Percentiles rank a stretch among this genome's conserved stretches.
Evolutionary conservation across 2,888 invertebrate species (phyloP).

Genomic region (Cosmia trapezina): DNA sequence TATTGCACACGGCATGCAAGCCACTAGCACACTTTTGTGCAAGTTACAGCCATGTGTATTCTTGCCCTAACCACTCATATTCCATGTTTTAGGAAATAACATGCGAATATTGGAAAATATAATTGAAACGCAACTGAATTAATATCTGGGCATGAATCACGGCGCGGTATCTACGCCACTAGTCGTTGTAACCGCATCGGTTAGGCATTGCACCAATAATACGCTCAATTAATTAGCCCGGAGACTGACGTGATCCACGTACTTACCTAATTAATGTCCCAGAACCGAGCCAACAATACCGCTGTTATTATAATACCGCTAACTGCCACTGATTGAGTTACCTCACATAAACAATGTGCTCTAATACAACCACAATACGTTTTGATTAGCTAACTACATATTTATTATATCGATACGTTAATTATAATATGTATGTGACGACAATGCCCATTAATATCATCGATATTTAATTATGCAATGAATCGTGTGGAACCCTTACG

Average conservation of each 20-base stretch:
- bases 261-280: constrained; percentile 88
- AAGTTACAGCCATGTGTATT: no score
- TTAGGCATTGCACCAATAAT: constrained; percentile 83
- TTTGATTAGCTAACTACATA: constrained; percentile 58
- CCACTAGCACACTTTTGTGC: no score
- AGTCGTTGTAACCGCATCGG: constrained; percentile 76
- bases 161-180: constrained; percentile 53
- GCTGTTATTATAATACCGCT: constrained; percentile 80
- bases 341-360: constrained; percentile 73
- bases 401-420: constrained; percentile 59
- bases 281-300: constrained; percentile 79
- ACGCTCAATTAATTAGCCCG: constrained; percentile 86
- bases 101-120: constrained; percentile 51
- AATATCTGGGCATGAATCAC: constrained; percentile 60
- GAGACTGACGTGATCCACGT: constrained; percentile 81
- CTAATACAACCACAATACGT: constrained; percentile 68
- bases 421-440: constrained; percentile 41
- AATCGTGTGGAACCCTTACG: constrained; percentile 45
- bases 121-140: constrained; percentile 57
- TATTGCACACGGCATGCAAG: no score
- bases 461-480: constrained; percentile 55
- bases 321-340: constrained; percentile 80
- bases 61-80: constrained; percentile 6
- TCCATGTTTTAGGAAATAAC: constrained; percentile 27
- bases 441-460: constrained; percentile 59